Base-by-base conservation (phyloP, 2,113 vertebrate species). In the Promerops cafer region DNA sequence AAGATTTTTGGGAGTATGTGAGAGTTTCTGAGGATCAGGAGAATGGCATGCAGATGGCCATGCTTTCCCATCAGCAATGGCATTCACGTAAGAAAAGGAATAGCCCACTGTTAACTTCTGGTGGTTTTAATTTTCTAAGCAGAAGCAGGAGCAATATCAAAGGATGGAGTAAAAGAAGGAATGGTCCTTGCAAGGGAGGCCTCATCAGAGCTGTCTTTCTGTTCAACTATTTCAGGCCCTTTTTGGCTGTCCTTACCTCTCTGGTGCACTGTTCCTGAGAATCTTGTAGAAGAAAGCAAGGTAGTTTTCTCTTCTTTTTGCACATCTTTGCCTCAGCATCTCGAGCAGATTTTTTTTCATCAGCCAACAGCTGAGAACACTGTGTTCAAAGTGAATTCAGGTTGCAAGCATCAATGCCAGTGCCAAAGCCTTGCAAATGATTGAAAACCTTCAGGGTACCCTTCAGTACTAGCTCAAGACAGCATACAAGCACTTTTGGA, bases 401-500 rank as follows among this genome's bases (percentile, higher is more conserved):
- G 68, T 68, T 94, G 88, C 52, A 70, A 78, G 42, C 56, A 17
- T 42, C 0, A 7, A 6, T 77, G 44, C 68, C 3, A 6, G 56
- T 85, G 84, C 87, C 93, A 93, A 82, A 86, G 27, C 42, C 47
- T 66, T 60, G 63, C 1, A 13, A 75, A 81, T 93, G 88, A 92
- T 75, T 94, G 88, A 81, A 93, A 94, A 63, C 79, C 79, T 86
- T 90, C 83, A 74, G 75, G 64, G 54, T 90, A 70, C 47, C 61
- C 79, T 90, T 61, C 1, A 13, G 44, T 83, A 66, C n/a, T n/a
- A 68, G 54, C 71, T 77, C 85, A 72, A 72, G 63, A 35, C 61
- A 89, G 66, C 70, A 37, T 24, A 74, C 59, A 74, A 78, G 68
- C 33, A 37, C 28, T 35, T 68, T 87, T 79, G 66, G 74, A 78